A percentile compares a stretch with the other conserved stretches of the same genome.
phyloP scores from a whole-genome alignment of 2,113 vertebrate species.

The Crotophaga sulcirostris region DNA sequence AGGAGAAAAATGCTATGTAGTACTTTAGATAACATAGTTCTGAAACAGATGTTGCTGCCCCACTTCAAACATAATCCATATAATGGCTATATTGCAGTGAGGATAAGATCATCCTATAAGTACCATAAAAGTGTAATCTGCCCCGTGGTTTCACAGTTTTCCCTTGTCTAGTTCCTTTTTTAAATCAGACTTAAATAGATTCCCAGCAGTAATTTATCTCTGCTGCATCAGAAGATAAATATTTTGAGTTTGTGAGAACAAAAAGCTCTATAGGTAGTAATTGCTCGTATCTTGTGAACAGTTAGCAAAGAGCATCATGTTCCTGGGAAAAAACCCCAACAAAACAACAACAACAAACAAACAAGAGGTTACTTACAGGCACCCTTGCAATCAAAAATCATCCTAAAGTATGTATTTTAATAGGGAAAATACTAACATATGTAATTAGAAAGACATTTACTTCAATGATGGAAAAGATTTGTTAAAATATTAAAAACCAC shows the following conservation, averaged over 20 bases:
- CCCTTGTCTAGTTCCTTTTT: background rate
- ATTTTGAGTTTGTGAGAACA: conserved; percentile 42
- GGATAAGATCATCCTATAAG: conserved; percentile 29
- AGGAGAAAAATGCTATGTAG: background rate
- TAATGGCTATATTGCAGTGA: conserved; percentile 30
- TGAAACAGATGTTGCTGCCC: conserved; percentile 18
- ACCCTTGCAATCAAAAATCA: background rate
- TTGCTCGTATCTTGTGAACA: background rate
- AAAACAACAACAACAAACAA: background rate
- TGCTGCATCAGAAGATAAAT: conserved; percentile 22
- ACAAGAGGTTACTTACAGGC: background rate
- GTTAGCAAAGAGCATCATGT: background rate
- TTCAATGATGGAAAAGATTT: background rate
- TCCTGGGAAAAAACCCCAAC: background rate
- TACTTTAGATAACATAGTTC: conserved; percentile 26
- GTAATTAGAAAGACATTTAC: background rate
- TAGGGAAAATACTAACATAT: background rate
- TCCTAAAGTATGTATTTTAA: background rate
- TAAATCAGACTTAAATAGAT: conserved; percentile 11
- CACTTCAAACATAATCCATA: conserved; percentile 38
- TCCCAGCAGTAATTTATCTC: conserved; percentile 43
- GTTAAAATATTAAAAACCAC: background rate
- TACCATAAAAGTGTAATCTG: conserved; percentile 46
- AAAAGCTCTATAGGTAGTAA: conserved; percentile 35
- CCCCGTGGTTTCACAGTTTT: conserved; percentile 1